Conservation (phyloP, 23 tunicate genomes). For the Oikopleura vanhoeffeni region DNA sequence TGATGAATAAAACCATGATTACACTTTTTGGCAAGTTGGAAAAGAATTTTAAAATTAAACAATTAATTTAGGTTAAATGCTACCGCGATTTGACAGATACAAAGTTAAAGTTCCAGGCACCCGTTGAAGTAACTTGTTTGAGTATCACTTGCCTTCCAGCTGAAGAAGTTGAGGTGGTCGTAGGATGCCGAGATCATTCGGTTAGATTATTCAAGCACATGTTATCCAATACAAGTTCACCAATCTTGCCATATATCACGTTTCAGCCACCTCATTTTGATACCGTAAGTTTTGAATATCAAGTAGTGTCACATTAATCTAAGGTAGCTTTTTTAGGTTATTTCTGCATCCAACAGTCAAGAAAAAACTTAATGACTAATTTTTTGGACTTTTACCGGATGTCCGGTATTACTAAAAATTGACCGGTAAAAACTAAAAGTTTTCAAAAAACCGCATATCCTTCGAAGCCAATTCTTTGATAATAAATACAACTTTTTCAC, state of each 20-base stretch:
- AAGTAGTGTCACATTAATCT: too few species aligned
- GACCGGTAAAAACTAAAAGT: too few species aligned
- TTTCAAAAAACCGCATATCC: too few species aligned
- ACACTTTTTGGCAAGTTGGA: neutral
- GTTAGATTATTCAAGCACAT: neutral
- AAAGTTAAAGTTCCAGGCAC: neutral
- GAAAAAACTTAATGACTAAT: too few species aligned
- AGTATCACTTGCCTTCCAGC: neutral
- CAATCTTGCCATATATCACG: neutral
- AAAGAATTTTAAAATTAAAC: too few species aligned
- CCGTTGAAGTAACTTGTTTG: neutral
- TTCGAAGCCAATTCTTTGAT: too few species aligned
- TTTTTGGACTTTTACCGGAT: too few species aligned
- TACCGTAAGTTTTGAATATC: neutral
- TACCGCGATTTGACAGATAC: neutral
- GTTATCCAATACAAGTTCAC: neutral
- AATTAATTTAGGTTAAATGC: slow-evolving; percentile 5
- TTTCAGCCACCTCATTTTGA: slow-evolving; percentile 4
- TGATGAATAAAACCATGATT: neutral
- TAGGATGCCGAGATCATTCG: neutral
- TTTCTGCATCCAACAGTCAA: too few species aligned
- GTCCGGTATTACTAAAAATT: too few species aligned
- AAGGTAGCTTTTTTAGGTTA: too few species aligned
- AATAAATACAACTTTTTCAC: too few species aligned
- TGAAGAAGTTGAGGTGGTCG: neutral